These are phyloP conservation scores for Valencia hispanica DNA, from an alignment of 2,797 vertebrate genomes.

Conservation along the genomic window DNA sequence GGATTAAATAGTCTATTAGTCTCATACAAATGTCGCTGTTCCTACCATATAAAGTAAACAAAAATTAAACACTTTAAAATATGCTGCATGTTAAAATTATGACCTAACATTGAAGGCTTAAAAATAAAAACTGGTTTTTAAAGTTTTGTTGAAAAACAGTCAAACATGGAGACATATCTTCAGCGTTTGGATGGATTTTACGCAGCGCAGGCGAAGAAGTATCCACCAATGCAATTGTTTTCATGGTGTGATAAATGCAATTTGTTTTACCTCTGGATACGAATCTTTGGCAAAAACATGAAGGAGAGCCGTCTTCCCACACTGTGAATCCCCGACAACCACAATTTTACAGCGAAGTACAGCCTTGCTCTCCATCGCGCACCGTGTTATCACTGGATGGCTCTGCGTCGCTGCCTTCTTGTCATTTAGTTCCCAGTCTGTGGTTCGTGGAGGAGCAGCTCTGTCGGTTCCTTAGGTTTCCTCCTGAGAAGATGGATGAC, in stretches of 20 bases:
- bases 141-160: neutral
- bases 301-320: conserved; percentile 94
- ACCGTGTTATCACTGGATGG: conserved; percentile 49
- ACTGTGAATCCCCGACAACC: conserved; percentile 92
- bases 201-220: conserved; percentile 1
- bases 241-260: neutral
- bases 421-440: conserved; percentile 61
- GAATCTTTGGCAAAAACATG: conserved; percentile 96
- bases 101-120: neutral
- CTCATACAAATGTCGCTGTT: neutral
- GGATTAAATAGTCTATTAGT: neutral
- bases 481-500: neutral
- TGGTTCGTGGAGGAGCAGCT: conserved; percentile 18
- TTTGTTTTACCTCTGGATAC: conserved; percentile 88
- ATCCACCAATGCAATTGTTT: neutral
- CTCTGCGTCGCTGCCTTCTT: conserved; percentile 37
- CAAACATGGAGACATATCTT: neutral
- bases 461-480: neutral
- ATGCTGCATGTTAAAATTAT: neutral
- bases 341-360: conserved; percentile 93
- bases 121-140: neutral
- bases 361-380: conserved; percentile 87
- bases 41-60: neutral
- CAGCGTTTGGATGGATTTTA: conserved; percentile 7
- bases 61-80: neutral